Evolutionary conservation across 2,113 vertebrate species (phyloP).

Genomic region (Phalacrocorax pelagicus): DNA sequence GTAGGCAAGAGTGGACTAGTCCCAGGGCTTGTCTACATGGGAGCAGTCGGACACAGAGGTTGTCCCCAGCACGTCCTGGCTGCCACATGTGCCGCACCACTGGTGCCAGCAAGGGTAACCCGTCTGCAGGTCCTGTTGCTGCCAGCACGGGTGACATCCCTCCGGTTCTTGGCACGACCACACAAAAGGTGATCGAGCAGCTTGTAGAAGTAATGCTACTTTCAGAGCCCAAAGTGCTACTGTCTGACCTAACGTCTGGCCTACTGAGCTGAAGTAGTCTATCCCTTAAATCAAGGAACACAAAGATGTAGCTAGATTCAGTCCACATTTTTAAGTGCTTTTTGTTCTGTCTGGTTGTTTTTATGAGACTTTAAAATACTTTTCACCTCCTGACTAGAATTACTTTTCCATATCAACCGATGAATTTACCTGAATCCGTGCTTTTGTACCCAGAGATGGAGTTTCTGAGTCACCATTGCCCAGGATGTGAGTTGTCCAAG

Average conservation of each 20-base stretch:
- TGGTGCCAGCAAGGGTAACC: not conserved
- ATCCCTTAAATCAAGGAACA: not conserved
- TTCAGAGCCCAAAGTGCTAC: not conserved
- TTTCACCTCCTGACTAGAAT: not conserved
- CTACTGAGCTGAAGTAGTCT: not conserved
- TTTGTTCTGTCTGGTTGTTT: not conserved
- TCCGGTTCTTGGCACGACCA: not conserved
- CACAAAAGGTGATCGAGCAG: not conserved
- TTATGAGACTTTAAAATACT: not conserved
- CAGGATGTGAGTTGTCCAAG: not conserved
- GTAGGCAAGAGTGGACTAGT: not conserved
- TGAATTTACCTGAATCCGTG: not conserved
- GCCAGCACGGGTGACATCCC: fast-evolving
- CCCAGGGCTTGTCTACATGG: not conserved
- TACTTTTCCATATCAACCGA: not conserved
- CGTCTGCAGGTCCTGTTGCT: not conserved
- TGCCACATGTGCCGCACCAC: fast-evolving
- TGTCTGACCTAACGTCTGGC: not conserved
- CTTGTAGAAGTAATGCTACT: not conserved
- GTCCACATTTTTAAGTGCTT: not conserved
- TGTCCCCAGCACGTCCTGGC: not conserved
- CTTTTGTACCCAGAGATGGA: not conserved
- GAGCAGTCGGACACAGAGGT: too few relatives aligned
- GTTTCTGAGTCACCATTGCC: not conserved
- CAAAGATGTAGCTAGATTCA: not conserved